phyloP scores from a whole-genome alignment of 1,140 invertebrate genomes.

The Lasaia peninsularis region DNA sequence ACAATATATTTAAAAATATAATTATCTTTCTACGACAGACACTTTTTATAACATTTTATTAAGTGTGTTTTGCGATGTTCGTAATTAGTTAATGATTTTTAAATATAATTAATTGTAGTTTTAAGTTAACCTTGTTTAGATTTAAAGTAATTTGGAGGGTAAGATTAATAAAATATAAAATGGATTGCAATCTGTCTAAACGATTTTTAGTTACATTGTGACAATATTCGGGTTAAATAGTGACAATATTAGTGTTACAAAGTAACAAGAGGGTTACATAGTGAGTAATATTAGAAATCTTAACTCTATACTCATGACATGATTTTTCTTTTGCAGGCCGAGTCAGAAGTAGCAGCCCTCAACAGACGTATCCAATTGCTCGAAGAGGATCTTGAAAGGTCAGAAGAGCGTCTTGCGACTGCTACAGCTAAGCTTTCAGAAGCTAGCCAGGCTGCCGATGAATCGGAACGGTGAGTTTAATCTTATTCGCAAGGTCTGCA shows the following conservation, averaged over 20 bases:
- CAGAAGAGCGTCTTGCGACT: slow-evolving; percentile 97
- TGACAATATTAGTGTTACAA: too few species aligned
- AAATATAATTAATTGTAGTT: too few species aligned
- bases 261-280: too few species aligned
- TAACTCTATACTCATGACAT: too few species aligned
- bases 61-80: too few species aligned
- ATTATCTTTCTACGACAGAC: too few species aligned
- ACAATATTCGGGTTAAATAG: too few species aligned
- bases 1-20: too few species aligned
- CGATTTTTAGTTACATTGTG: neutral
- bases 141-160: neutral
- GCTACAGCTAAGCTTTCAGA: slow-evolving; percentile 98
- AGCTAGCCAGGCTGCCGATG: slow-evolving; percentile 99
- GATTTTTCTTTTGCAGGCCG: slow-evolving; percentile 85
- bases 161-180: neutral
- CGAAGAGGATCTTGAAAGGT: slow-evolving; percentile 99
- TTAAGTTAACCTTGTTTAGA: too few species aligned
- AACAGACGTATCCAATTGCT: slow-evolving; percentile 98
- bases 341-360: slow-evolving; percentile 98
- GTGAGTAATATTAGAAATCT: too few species aligned
- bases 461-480: slow-evolving; percentile 96
- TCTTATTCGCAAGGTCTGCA: slow-evolving; percentile 5
- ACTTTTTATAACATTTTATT: too few species aligned
- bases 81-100: too few species aligned
- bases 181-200: neutral